Evolutionary conservation across 2,888 invertebrate species (phyloP).

Genomic region (Sinelater perroti): DNA sequence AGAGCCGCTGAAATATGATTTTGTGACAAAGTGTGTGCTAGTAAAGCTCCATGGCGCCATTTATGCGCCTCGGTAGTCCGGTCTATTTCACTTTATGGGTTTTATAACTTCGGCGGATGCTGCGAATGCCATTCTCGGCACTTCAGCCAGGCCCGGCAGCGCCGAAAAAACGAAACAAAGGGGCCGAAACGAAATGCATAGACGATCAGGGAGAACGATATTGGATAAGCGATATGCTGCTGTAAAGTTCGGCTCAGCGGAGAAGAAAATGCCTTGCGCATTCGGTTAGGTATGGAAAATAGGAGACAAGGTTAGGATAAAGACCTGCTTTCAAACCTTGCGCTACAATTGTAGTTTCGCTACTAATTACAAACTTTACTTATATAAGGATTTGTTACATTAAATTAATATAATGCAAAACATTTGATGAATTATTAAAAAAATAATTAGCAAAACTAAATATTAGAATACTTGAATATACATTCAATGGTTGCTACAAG

Average conservation of each 20-base stretch:
- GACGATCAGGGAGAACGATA: constrained; percentile 25
- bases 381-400: no score
- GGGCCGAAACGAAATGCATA: constrained; percentile 21
- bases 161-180: constrained; percentile 25
- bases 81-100: constrained; percentile 35
- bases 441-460: no score
- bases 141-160: constrained; percentile 21
- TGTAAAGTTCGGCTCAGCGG: constrained; percentile 16
- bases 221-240: constrained; percentile 19
- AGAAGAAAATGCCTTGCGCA: constrained; percentile 17
- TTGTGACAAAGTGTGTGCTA: constrained; percentile 33
- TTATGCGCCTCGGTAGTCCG: constrained; percentile 35
- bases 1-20: constrained; percentile 34
- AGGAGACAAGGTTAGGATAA: not conserved
- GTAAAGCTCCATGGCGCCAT: constrained; percentile 32
- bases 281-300: constrained; percentile 6
- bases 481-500: no score
- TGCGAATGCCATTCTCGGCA: constrained; percentile 27
- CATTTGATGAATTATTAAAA: no score
- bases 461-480: no score
- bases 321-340: no score
- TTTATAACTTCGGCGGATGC: constrained; percentile 34
- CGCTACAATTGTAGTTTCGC: no score
- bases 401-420: no score
- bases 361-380: no score